Evolutionary conservation across 2,888 invertebrate species (phyloP).

Genomic region (Lypha dubia): DNA sequence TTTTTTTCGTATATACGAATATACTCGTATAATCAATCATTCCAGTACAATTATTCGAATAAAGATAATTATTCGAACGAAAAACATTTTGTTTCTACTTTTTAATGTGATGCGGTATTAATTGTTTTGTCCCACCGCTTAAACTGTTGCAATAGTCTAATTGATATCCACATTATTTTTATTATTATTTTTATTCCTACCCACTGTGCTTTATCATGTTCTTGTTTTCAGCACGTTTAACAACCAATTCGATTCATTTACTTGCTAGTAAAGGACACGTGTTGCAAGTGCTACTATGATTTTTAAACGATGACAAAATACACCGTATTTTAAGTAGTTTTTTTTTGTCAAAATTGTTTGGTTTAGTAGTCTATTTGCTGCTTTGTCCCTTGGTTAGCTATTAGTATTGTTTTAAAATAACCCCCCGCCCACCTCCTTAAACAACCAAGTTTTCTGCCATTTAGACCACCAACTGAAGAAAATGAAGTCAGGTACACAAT

Average conservation of each 20-base stretch:
- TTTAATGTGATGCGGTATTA: no score
- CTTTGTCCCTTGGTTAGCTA: neutral
- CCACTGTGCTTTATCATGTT: neutral
- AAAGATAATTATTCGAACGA: no score
- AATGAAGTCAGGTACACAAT: neutral
- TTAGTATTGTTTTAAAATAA: neutral
- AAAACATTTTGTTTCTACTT: no score
- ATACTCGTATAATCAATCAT: no score
- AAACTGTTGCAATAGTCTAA: no score
- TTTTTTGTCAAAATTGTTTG: neutral
- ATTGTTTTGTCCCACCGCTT: no score
- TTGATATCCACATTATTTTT: no score
- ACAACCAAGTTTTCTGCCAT: neutral
- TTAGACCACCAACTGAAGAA: conserved; percentile 1
- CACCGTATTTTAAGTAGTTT: conserved; percentile 25
- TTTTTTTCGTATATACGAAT: no score
- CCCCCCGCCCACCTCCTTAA: no score
- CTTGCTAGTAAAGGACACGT: conserved; percentile 8
- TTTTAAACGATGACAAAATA: conserved; percentile 40
- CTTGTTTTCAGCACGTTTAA: conserved; percentile 39
- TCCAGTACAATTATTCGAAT: no score
- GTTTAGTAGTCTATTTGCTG: conserved; percentile 9
- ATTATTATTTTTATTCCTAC: neutral
- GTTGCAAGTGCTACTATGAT: conserved; percentile 17
- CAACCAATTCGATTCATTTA: conserved; percentile 8